These are phyloP conservation scores for Stramonita haemastoma DNA, from an alignment of 2,888 invertebrate species.

Conservation along the genomic window DNA sequence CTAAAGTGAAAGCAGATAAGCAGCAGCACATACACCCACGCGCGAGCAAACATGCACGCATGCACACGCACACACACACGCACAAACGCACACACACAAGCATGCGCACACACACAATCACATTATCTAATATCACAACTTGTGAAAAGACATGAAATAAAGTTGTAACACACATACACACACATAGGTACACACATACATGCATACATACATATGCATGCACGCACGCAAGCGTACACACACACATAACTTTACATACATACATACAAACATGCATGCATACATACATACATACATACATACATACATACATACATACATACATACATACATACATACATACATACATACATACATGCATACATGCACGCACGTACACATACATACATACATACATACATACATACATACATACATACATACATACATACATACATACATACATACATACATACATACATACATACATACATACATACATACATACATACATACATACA, in stretches of 20 bases:
- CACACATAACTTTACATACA: background rate
- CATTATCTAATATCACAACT: too few species aligned
- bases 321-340: background rate
- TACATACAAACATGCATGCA: background rate
- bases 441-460: constrained; percentile 7
- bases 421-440: background rate
- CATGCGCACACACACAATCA: too few species aligned
- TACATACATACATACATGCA: background rate
- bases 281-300: background rate
- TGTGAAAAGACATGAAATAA: too few species aligned
- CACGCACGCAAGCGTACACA: background rate
- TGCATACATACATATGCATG: background rate
- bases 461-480: background rate
- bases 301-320: background rate
- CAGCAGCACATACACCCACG: background rate
- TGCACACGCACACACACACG: background rate
- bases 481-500: background rate
- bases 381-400: background rate
- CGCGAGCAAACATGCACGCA: background rate
- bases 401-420: too few species aligned
- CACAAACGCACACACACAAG: background rate
- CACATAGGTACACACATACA: background rate
- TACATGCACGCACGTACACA: background rate
- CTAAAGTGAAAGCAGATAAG: background rate
- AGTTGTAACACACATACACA: too few species aligned